Evolutionary conservation across 2,797 vertebrate species (phyloP), one percentile per base, ranked within the genome.

Genomic region (Rhinella marina): DNA sequence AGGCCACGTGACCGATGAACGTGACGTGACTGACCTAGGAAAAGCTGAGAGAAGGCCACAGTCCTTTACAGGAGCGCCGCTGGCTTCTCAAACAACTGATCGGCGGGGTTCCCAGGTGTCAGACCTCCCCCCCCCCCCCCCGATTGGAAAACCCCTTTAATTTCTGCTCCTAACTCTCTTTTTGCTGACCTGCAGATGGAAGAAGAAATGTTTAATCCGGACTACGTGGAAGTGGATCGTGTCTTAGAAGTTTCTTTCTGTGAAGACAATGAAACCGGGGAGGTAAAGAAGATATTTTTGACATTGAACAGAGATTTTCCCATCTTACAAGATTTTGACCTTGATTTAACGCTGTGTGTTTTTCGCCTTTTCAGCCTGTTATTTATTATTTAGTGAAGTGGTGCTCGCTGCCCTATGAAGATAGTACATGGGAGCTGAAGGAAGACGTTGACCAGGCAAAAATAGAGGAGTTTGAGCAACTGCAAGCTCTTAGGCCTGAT

Each of bases 351-450:
- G 90, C 90, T 32, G 85, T 84, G 89, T 91, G 12, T 91, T 95
- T 91, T 92, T 91, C 87, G 11, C 90, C 94, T 91, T 93, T 94
- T 88, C 93, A 99, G 98, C 97, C 98, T 93, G 97, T 99, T 94
- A 96, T 99, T 94, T 99, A 99, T 95, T 99, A 99, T 92, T 95
- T 99, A 95, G 97, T 99, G 93, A 99, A 99, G 93, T 99, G 98
- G 98, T 98, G 98, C 93, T 99, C 98, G 0, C 94, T 99, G 93
- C 97, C 98, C 2, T 99, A 99, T 70, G 98, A 99, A 94, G 98
- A 99, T 93, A 99, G 98, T 95, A 99, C 98, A 68, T 99, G 98
- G 98, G 98, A 99, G 93, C 95, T 99, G 89, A 98, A 97, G 92
- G 98, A 98, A 91, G 98, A 99, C 61, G 98, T 99, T 78, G 98